Conservation (phyloP, 2,888 invertebrate species). For the Trissolcus brochymenae region DNA sequence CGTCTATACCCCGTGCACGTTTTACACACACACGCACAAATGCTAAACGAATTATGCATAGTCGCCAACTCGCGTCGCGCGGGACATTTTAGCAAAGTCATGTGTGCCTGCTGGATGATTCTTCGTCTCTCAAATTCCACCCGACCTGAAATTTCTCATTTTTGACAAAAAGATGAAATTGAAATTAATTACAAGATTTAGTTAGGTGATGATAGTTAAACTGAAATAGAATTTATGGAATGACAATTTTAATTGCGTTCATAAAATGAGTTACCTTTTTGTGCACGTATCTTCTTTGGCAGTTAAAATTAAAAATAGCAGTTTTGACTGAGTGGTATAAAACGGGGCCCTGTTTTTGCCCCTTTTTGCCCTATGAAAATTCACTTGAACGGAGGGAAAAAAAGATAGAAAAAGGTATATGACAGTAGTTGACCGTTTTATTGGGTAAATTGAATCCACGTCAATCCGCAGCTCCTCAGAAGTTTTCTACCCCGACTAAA, state of each 20-base stretch:
- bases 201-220: no score
- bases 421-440: slow-evolving; percentile 14
- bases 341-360: neutral
- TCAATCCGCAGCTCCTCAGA: slow-evolving; percentile 34
- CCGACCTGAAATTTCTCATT: no score
- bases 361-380: slow-evolving; percentile 13
- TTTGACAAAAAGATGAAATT: no score
- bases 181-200: no score
- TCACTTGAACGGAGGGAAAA: slow-evolving; percentile 27
- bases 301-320: neutral
- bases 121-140: no score
- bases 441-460: slow-evolving; percentile 38
- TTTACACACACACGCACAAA: slow-evolving; percentile 2
- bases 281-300: neutral
- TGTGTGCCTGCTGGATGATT: no score
- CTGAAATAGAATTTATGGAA: no score
- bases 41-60: slow-evolving; percentile 31
- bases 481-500: slow-evolving; percentile 15
- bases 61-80: slow-evolving; percentile 25
- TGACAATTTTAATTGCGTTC: no score
- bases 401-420: slow-evolving; percentile 19
- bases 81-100: slow-evolving; percentile 32
- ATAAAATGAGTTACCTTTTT: no score
- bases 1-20: slow-evolving; percentile 13
- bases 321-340: neutral